These are phyloP conservation scores for Xylocampa areola DNA, from an alignment of 2,888 invertebrate species.

Conservation along the genomic window DNA sequence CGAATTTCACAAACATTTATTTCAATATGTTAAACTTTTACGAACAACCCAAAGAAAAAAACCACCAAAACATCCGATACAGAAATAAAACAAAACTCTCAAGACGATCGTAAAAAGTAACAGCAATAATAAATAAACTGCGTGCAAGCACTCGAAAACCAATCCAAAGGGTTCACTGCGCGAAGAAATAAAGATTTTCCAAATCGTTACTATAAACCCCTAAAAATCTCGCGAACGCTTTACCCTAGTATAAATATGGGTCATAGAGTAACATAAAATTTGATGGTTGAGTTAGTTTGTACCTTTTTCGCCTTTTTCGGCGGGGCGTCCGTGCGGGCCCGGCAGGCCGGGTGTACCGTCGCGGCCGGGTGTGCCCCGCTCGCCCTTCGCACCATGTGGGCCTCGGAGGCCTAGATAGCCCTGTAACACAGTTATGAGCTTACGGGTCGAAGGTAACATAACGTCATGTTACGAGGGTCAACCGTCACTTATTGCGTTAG, in stretches of 20 bases:
- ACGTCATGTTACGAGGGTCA: slow-evolving; percentile 83
- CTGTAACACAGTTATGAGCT: slow-evolving; percentile 83
- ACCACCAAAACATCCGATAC: slow-evolving; percentile 54
- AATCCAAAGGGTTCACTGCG: slow-evolving; percentile 73
- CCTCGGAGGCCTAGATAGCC: slow-evolving; percentile 88
- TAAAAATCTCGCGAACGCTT: slow-evolving; percentile 85
- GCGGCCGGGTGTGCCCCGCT: slow-evolving; percentile 91
- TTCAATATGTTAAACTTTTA: slow-evolving; percentile 52
- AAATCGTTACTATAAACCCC: slow-evolving; percentile 84
- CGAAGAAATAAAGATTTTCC: slow-evolving; percentile 85
- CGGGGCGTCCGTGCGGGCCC: slow-evolving; percentile 89
- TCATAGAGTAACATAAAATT: slow-evolving; percentile 88
- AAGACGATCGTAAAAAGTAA: slow-evolving; percentile 75
- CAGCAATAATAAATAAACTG: slow-evolving; percentile 80
- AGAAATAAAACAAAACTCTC: slow-evolving; percentile 72
- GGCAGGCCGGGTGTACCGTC: slow-evolving; percentile 92
- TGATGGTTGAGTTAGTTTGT: slow-evolving; percentile 87
- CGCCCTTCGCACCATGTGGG: slow-evolving; percentile 91
- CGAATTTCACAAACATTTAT: slow-evolving; percentile 40
- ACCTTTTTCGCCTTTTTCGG: slow-evolving; percentile 94
- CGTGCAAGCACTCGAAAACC: slow-evolving; percentile 70
- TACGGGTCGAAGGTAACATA: slow-evolving; percentile 80
- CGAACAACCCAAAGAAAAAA: slow-evolving; percentile 49
- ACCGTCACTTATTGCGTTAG: slow-evolving; percentile 82
- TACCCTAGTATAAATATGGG: slow-evolving; percentile 84